Conservation (phyloP, 2,113 vertebrate genomes). For the Clarias macrocephalus region DNA sequence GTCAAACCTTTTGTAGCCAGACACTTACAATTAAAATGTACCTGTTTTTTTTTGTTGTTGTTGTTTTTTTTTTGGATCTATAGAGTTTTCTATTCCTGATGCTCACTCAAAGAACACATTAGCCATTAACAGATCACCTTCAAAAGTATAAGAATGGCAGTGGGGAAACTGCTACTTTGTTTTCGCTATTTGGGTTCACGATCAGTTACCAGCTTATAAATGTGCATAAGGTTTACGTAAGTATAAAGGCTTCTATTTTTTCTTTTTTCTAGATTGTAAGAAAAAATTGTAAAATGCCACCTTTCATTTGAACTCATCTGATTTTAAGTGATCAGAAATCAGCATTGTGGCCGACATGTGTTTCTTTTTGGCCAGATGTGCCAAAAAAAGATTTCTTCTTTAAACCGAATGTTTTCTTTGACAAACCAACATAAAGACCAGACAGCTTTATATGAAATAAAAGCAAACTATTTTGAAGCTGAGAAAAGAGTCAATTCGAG, state of each 20-base stretch:
- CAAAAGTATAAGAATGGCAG: neutral
- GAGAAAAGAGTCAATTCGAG: neutral
- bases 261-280: too few relatives aligned
- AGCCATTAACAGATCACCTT: neutral
- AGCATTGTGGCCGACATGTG: neutral
- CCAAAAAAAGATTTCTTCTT: neutral
- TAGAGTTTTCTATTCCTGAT: neutral
- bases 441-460: neutral
- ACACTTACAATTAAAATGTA: neutral
- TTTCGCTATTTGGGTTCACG: neutral
- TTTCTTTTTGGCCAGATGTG: neutral
- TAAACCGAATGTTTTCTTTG: neutral
- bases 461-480: neutral
- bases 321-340: neutral
- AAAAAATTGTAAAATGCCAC: neutral
- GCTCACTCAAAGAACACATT: neutral
- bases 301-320: neutral
- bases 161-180: neutral
- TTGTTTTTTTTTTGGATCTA: neutral
- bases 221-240: too few relatives aligned
- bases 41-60: too few relatives aligned
- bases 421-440: neutral
- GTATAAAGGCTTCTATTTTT: neutral
- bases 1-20: neutral
- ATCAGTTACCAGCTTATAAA: neutral